Conservation (phyloP, 2,113 vertebrate species). For the Scatophagus argus region DNA sequence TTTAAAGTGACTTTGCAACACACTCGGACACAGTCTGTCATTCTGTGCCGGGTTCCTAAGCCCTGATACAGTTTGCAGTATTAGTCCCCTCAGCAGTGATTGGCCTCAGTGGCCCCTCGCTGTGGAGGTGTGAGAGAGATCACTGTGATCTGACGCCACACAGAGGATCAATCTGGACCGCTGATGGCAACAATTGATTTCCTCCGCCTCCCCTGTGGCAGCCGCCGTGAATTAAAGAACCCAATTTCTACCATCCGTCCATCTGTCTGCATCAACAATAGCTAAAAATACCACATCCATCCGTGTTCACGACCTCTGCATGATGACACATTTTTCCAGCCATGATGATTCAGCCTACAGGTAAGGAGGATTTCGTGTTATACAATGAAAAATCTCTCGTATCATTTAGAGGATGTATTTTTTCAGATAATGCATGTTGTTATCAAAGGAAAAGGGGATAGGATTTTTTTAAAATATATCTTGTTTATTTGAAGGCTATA, state of each 20-base stretch:
- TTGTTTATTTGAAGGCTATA: constrained; percentile 1
- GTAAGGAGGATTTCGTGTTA: background rate
- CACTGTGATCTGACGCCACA: constrained; percentile 47
- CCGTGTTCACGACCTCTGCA: constrained; percentile 39
- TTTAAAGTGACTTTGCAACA: constrained; percentile 1
- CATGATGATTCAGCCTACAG: constrained; percentile 27
- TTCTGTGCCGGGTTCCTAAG: background rate
- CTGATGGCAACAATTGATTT: constrained; percentile 62
- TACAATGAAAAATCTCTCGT: background rate
- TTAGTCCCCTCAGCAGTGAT: background rate
- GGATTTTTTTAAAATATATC: background rate
- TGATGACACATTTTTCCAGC: constrained; percentile 24
- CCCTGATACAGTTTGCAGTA: constrained; percentile 4
- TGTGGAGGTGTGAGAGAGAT: constrained; percentile 52
- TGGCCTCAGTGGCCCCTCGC: background rate
- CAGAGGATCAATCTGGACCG: constrained; percentile 58
- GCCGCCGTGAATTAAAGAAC: constrained; percentile 39
- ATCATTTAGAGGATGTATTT: fast-evolving
- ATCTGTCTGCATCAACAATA: background rate
- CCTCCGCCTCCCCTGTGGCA: background rate
- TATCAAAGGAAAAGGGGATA: background rate
- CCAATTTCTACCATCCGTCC: constrained; percentile 6
- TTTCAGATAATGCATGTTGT: background rate
- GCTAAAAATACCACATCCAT: constrained; percentile 47
- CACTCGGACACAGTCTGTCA: constrained; percentile 15